Base-by-base conservation (phyloP, 2,113 vertebrate genomes). In the Chitala chitala region DNA sequence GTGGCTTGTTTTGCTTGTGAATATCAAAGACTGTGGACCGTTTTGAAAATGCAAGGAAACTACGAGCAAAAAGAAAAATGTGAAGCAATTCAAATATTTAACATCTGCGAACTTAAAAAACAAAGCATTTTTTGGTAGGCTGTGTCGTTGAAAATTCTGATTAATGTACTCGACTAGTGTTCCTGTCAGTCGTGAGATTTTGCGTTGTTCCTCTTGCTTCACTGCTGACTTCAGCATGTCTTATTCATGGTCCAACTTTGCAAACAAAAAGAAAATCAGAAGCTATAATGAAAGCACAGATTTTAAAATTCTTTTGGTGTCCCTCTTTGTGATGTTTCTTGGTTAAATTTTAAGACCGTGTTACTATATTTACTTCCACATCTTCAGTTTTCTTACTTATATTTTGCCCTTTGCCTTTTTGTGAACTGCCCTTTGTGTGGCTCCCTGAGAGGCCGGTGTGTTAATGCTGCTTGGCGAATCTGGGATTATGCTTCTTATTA, bases 401-500 rank as follows among this genome's bases (percentile, higher is more conserved):
- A 29, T 40, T 56, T 74, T 10, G 22, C n/a, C 15, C 12, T 1
- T 53, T 29, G 7, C 46, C 15, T 5, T 44, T 33, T 33, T 58
- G 56, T 7, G 29, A 64, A 5, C 53, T 75, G 70, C 22, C 78
- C 79, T 50, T n/a, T 71, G 17, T 75, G 54, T 81, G 77, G 54
- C 76, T 82, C 78, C 80, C 72, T 78, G 68, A 72, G 50, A 64
- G 61, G 75, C 51, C 5, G 31, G 78, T 70, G 48, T 86, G 71
- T 78, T 84, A 82, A 84, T 82, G 80, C 75, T 53, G 68, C 75
- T 82, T 70, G 56, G 70, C 72, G 22, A 71, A 75, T 81, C 66
- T 40, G 54, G 53, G 69, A 64, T 66, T 68, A n/a, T 79, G 79
- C 79, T 66, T 48, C 59, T 76, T 59, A 50, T 77, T 50, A 53